Evolutionary conservation across 2,888 invertebrate species (phyloP).

Genomic region (Epirrhoe alternata): DNA sequence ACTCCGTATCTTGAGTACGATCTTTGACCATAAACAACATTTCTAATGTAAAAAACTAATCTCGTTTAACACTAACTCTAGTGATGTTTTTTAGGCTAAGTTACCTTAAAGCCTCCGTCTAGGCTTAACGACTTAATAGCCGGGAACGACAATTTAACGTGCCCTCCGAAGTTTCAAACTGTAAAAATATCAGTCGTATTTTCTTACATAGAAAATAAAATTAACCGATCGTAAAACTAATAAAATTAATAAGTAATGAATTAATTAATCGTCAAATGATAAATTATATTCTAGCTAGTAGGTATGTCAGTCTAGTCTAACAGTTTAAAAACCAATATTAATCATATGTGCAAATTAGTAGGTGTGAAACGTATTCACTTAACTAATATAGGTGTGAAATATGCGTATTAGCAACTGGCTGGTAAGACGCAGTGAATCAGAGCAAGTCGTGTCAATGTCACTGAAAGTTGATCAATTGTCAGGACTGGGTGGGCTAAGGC

Average conservation of each 20-base stretch:
- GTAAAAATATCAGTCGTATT: too few species aligned
- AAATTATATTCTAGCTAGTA: too few species aligned
- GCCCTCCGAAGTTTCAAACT: too few species aligned
- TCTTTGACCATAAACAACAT: neutral
- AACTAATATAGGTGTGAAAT: conserved; percentile 33
- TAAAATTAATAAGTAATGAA: too few species aligned
- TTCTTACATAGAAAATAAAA: too few species aligned
- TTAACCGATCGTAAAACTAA: too few species aligned
- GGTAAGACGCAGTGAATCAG: conserved; percentile 63
- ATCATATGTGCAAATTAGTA: conserved; percentile 27
- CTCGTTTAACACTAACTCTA: neutral
- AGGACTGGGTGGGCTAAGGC: conserved; percentile 20
- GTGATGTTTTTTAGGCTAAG: neutral
- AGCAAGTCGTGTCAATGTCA: conserved; percentile 73
- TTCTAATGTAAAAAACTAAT: neutral
- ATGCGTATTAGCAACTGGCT: conserved; percentile 36
- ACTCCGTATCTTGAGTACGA: neutral
- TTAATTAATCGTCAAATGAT: too few species aligned
- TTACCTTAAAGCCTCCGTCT: too few species aligned
- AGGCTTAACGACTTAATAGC: too few species aligned
- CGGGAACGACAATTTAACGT: too few species aligned
- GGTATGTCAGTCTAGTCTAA: neutral
- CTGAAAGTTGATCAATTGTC: conserved; percentile 55
- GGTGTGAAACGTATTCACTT: conserved; percentile 39
- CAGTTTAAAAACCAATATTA: conserved; percentile 21